These are phyloP conservation scores for Apotomis capreana DNA, from an alignment of 2,888 invertebrate genomes.

Conservation along the genomic window DNA sequence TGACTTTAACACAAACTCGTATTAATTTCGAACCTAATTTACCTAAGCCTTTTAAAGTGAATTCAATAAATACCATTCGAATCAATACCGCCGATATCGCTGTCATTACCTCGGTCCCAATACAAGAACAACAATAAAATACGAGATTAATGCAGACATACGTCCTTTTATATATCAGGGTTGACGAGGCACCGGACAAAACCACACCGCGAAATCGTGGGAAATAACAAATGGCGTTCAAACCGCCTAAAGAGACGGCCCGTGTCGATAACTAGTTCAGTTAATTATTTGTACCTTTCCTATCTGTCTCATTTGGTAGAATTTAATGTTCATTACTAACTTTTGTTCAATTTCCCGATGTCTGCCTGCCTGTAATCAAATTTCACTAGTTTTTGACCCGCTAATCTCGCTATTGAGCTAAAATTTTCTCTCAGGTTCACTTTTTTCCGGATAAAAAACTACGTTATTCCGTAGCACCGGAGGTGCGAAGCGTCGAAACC, in stretches of 20 bases:
- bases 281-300: background rate
- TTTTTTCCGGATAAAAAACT: too few species aligned
- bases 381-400: too few species aligned
- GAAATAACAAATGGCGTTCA: constrained; percentile 4
- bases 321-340: background rate
- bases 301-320: background rate
- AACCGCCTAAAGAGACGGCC: background rate
- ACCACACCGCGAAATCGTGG: constrained; percentile 20
- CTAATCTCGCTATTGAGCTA: too few species aligned
- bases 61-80: background rate
- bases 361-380: too few species aligned
- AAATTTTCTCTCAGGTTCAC: too few species aligned
- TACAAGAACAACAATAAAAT: background rate
- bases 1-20: too few species aligned
- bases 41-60: background rate
- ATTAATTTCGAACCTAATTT: background rate
- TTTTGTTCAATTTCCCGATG: too few species aligned
- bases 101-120: background rate
- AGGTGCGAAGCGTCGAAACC: too few species aligned
- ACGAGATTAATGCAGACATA: background rate
- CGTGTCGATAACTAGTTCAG: background rate
- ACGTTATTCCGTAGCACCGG: too few species aligned
- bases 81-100: constrained; percentile 11
- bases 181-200: constrained; percentile 1
- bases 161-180: background rate